Percentiles rank a stretch among this genome's conserved stretches.
Evolutionary conservation across 1,140 invertebrate species (phyloP).

Genomic region (Popillia japonica): DNA sequence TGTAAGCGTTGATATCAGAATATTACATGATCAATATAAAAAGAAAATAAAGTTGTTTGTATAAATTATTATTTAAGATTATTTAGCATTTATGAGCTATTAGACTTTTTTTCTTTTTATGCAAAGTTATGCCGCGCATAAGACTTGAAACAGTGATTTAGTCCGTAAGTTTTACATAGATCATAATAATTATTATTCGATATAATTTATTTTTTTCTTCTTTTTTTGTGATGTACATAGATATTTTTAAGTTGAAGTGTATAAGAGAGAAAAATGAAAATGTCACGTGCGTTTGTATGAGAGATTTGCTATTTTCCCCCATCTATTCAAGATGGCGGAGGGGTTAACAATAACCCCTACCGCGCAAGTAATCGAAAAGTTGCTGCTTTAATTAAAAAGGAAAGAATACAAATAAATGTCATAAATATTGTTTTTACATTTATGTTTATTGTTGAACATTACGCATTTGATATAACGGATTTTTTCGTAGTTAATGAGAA

Average conservation of each 20-base stretch:
- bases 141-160: slow-evolving; percentile 59
- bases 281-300: slow-evolving; percentile 50
- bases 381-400: neutral
- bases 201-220: slow-evolving; percentile 53
- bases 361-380: neutral
- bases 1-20: slow-evolving; percentile 47
- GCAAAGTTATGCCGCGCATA: slow-evolving; percentile 42
- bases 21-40: slow-evolving; percentile 4
- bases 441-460: slow-evolving; percentile 42
- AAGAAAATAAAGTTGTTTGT: slow-evolving; percentile 43
- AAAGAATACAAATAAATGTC: slow-evolving; percentile 28
- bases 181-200: slow-evolving; percentile 44
- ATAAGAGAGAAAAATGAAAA: slow-evolving; percentile 33
- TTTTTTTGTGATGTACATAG: slow-evolving; percentile 58
- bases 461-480: neutral
- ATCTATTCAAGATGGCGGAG: slow-evolving; percentile 4
- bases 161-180: slow-evolving; percentile 53
- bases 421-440: slow-evolving; percentile 37
- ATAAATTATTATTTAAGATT: slow-evolving; percentile 51
- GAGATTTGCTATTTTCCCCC: slow-evolving; percentile 44
- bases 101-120: slow-evolving; percentile 35
- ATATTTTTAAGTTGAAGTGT: slow-evolving; percentile 45
- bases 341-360: neutral
- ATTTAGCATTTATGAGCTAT: slow-evolving; percentile 35
- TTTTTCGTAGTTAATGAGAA: slow-evolving; percentile 21